Conservation (phyloP, 2,888 invertebrate genomes). For the Mesoligia furuncula region DNA sequence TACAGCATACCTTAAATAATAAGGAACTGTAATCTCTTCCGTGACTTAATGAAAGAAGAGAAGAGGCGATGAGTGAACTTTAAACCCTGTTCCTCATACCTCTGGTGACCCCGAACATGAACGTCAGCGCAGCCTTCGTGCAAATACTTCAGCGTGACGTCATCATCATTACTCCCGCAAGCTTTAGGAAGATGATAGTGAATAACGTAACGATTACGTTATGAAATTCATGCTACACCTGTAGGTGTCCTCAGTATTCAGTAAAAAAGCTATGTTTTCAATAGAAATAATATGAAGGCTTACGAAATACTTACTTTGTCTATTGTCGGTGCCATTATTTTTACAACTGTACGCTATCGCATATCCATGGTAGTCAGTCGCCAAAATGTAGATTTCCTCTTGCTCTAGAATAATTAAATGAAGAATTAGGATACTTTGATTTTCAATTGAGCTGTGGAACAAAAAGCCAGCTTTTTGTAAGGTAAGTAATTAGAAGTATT, state of each 20-base stretch:
- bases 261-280: not conserved
- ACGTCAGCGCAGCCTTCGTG: too few species aligned
- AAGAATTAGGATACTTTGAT: not conserved
- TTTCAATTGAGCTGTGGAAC: not conserved
- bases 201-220: not conserved
- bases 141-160: too few species aligned
- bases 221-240: not conserved
- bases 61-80: too few species aligned
- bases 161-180: too few species aligned
- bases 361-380: slow-evolving; percentile 91
- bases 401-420: slow-evolving; percentile 18
- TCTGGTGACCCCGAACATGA: too few species aligned
- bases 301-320: slow-evolving; percentile 26
- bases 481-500: not conserved
- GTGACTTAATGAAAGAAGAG: not conserved
- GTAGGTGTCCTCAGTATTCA: not conserved
- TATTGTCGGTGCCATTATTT: slow-evolving; percentile 63
- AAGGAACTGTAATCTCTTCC: not conserved
- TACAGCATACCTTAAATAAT: not conserved
- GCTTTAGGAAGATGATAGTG: too few species aligned
- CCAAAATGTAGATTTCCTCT: slow-evolving; percentile 87
- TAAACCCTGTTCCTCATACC: too few species aligned
- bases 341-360: slow-evolving; percentile 92
- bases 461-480: not conserved
- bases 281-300: not conserved